phyloP scores from a whole-genome alignment of 2,797 vertebrate species.

The Enteromius unitaeniatus region DNA sequence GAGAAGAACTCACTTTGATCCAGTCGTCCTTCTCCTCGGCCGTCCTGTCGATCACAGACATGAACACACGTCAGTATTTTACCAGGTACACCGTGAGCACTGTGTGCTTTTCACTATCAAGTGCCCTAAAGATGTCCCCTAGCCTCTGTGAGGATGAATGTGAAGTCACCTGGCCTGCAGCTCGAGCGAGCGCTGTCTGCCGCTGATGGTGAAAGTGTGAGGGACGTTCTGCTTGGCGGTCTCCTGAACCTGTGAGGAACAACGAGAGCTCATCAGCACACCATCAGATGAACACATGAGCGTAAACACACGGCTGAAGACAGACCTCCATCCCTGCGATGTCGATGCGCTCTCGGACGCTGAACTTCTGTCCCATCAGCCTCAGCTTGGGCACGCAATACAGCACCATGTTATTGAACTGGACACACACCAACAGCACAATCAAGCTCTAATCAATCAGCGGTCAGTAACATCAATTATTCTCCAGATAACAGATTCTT shows the following conservation, averaged over 20 bases:
- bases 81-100: not conserved
- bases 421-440: constrained; percentile 18
- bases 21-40: constrained; percentile 96
- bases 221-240: constrained; percentile 86
- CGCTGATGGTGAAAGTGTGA: constrained; percentile 88
- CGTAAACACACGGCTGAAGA: not conserved
- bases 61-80: not conserved
- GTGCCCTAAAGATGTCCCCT: too few species aligned
- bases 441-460: not conserved
- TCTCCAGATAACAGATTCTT: too few species aligned
- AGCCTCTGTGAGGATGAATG: not conserved
- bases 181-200: constrained; percentile 91
- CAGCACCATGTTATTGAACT: constrained; percentile 98
- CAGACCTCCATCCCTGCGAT: constrained; percentile 93
- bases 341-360: constrained; percentile 94
- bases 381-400: constrained; percentile 96
- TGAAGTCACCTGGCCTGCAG: constrained; percentile 88
- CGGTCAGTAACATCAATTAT: too few species aligned
- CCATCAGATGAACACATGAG: not conserved
- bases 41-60: constrained; percentile 78
- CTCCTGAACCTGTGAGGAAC: constrained; percentile 86
- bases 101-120: not conserved
- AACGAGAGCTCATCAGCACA: constrained; percentile 20
- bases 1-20: constrained; percentile 84
- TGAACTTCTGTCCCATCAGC: constrained; percentile 97